These are phyloP conservation scores for Heliconius ismenius DNA, from an alignment of 2,888 invertebrate species.

Conservation along the genomic window DNA sequence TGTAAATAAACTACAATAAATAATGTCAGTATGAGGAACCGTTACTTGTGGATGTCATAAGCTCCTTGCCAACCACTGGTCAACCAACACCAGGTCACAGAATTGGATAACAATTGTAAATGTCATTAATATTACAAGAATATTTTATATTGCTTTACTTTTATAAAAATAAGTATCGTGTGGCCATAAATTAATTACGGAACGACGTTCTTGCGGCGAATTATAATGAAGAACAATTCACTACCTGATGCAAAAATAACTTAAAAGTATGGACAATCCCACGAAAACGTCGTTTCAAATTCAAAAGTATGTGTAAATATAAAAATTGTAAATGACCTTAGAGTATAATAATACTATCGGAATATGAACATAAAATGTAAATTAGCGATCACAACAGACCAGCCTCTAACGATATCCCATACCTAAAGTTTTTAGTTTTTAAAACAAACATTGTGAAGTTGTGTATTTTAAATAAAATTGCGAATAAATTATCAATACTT, in stretches of 20 bases:
- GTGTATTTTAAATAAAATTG: slow-evolving; percentile 83
- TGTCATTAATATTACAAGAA: slow-evolving; percentile 55
- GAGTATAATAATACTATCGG: slow-evolving; percentile 64
- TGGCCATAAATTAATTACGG: slow-evolving; percentile 71
- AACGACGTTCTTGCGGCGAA: slow-evolving; percentile 57
- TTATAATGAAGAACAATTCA: slow-evolving; percentile 39
- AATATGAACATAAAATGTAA: slow-evolving; percentile 65
- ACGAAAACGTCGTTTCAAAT: slow-evolving; percentile 55
- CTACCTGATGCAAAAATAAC: slow-evolving; percentile 19
- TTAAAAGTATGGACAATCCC: slow-evolving; percentile 35
- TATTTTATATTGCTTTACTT: slow-evolving; percentile 66
- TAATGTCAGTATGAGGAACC: slow-evolving; percentile 53
- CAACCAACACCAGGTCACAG: slow-evolving; percentile 38
- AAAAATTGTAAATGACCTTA: slow-evolving; percentile 73
- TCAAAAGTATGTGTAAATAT: slow-evolving; percentile 72
- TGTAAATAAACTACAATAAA: slow-evolving; percentile 71
- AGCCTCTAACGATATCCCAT: slow-evolving; percentile 76
- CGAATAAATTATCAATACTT: slow-evolving; percentile 80
- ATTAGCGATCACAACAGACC: slow-evolving; percentile 73
- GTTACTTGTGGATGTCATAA: slow-evolving; percentile 55
- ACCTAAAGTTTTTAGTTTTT: slow-evolving; percentile 80
- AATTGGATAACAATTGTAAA: slow-evolving; percentile 41
- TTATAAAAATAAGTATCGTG: slow-evolving; percentile 76
- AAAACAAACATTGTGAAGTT: slow-evolving; percentile 81
- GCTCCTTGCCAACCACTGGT: slow-evolving; percentile 30